These are phyloP conservation scores for Apostichopus parvimensis DNA, from an alignment of 35 echinoderm and acorn worm species.

Conservation along the genomic window DNA sequence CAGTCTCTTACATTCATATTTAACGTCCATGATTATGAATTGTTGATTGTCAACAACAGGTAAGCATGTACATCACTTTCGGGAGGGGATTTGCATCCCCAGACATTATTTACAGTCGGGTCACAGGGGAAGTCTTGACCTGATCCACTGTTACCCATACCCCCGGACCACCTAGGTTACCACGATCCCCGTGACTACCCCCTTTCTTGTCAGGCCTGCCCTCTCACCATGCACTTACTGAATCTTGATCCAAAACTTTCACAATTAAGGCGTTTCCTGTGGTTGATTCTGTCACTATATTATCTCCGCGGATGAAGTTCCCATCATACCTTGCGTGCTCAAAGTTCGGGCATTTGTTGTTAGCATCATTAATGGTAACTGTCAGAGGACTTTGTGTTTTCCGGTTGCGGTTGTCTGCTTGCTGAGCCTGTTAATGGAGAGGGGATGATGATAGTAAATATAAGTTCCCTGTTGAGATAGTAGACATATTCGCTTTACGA, in stretches of 20 bases:
- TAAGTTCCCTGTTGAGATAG: too few relatives aligned
- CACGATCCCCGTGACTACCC: background rate
- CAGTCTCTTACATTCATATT: too few relatives aligned
- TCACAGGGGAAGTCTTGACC: too few relatives aligned
- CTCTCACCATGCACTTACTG: background rate
- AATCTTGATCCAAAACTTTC: conserved; percentile 9
- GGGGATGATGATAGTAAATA: background rate
- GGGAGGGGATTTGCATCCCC: too few relatives aligned
- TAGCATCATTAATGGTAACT: background rate
- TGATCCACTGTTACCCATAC: too few relatives aligned
- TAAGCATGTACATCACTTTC: too few relatives aligned
- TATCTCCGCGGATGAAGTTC: conserved; percentile 21
- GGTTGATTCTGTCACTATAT: background rate
- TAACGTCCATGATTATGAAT: too few relatives aligned
- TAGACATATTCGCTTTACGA: too few relatives aligned
- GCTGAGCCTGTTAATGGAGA: background rate
- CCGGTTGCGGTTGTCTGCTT: conserved; percentile 19
- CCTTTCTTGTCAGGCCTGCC: background rate
- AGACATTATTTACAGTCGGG: too few relatives aligned
- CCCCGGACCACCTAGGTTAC: background rate
- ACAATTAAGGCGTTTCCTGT: background rate
- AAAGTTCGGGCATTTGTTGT: conserved; percentile 20
- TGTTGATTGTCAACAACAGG: too few relatives aligned
- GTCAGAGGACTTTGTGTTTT: conserved; percentile 24
- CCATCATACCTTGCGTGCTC: background rate